Evolutionary conservation across 2,888 invertebrate species (phyloP), one percentile per base, ranked within the genome.

Genomic region (Phaonia tiefii): DNA sequence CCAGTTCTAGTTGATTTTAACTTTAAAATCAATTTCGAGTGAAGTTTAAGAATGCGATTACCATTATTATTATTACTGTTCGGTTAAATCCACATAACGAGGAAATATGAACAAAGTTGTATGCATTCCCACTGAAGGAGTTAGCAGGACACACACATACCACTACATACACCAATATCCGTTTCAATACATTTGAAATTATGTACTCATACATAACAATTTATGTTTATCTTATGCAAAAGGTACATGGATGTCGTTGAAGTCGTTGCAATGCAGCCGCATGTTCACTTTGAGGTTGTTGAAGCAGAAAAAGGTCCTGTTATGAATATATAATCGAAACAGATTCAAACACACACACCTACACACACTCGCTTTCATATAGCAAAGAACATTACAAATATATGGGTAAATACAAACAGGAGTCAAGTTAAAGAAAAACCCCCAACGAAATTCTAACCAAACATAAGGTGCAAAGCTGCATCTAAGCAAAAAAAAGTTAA

Each of bases 401-500:
- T 56, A 69, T 49, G 22, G 78, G 77, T 54, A 71, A 77, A 80
- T 75, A 75, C 71, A 78, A 75, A 72, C 66, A 49, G 2, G 58
- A 63, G 51, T 65, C 54, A 60, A 80, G 74, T 74, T 31, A 73
- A 56, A 72, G 70, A 72, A 63, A 0, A 11, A 20, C 17, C 42
- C 15, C 3, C 5, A 31, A 31, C 42, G 25, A 25, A 20, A 49
- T 65, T 31, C 10, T 13, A 42, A 51, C 3, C 60, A 77, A 74
- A 77, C 71, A 77, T 75, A 77, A 80, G 77, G 42, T 63, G 22
- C 20, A 20, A 22, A 20, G 42, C 10, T 17, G 10, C 37, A 37
- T 11, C 17, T 10, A 8, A 31, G 39, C 22, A 25, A 7, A 11
- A 17, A 42, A 13, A 42, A 63, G 39, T 63, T 60, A 20, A 13